Conservation (phyloP, 2,888 invertebrate species). For the Drosophila flavopinicola region DNA sequence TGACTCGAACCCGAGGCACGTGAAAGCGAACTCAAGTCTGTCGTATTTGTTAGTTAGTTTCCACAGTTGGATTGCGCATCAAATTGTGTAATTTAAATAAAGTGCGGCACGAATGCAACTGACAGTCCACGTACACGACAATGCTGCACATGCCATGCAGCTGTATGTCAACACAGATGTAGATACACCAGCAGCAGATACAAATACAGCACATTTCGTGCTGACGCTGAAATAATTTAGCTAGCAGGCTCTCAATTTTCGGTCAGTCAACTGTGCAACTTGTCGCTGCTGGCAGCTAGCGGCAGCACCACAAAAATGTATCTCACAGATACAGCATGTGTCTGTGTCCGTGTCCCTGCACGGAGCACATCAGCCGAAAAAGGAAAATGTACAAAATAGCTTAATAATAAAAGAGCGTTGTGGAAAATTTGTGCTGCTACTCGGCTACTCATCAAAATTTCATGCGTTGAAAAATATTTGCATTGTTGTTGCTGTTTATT, state of each 20-base stretch:
- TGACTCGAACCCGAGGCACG: background rate
- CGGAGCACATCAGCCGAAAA: background rate
- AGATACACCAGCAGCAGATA: constrained; percentile 12
- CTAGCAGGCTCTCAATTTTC: constrained; percentile 40
- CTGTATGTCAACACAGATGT: constrained; percentile 31
- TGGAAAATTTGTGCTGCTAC: constrained; percentile 16
- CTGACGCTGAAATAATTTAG: constrained; percentile 50
- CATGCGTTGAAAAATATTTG: constrained; percentile 55
- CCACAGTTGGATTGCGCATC: constrained; percentile 42
- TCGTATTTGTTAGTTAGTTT: constrained; percentile 43
- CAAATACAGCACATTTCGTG: constrained; percentile 1
- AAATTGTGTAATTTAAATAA: constrained; percentile 70
- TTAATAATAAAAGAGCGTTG: constrained; percentile 62
- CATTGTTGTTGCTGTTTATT: constrained; percentile 16
- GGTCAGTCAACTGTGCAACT: constrained; percentile 38
- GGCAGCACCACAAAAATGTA: constrained; percentile 39
- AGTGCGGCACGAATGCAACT: constrained; percentile 45
- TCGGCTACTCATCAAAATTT: constrained; percentile 63
- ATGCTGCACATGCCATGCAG: constrained; percentile 19
- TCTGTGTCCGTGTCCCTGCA: constrained; percentile 12
- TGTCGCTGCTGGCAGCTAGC: constrained; percentile 16
- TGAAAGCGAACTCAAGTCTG: constrained; percentile 1
- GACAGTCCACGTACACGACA: constrained; percentile 27
- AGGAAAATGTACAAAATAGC: constrained; percentile 54
- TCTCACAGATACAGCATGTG: constrained; percentile 32